Base-by-base conservation (phyloP, 2,113 vertebrate species). In the Salminus brasiliensis region DNA sequence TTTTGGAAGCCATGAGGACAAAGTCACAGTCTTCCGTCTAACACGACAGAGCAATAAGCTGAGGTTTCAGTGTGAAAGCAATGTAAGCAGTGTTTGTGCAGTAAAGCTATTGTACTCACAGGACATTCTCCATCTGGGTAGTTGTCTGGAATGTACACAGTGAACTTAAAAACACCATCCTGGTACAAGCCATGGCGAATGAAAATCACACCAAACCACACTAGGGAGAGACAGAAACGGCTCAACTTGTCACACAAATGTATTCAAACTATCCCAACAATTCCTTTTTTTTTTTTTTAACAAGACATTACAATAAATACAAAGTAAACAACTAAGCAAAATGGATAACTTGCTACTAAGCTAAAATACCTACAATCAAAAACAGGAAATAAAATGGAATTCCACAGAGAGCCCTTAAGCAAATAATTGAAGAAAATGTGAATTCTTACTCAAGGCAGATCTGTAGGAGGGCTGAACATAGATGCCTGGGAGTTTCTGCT, bases 161-260 rank as follows among this genome's bases (percentile, higher is more conserved):
- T 98, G 91, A 99, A 99, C 88, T 98, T 99, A 89, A 99, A 99
- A 36, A 99, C 98, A 0, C 97, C 97, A 43, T 99, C 98, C 87
- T 99, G 97, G 90, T 99, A 99, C 30, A 99, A 93, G 74, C 98
- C 97, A 39, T 98, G 94, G 77, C 98, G 93, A 87, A 99, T 98
- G 90, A 99, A 99, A 89, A 99, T 98, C 59, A 99, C 98, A n/a
- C 98, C 98, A 89, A 99, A 99, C 98, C 98, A 99, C 96, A 98
- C 98, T 99, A 89, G 23, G 88, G 81, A 85, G 5, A 80, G 18
- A 83, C 8, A 83, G 15, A 69, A 3, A n/a, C n/a, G n/a, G n/a
- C n/a, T n/a, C n/a, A n/a, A n/a, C n/a, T n/a, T n/a, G n/a, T n/a
- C n/a, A n/a, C 36, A 76, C 6, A 59, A 25, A 47, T 15, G 10